Conservation (phyloP, 2,797 vertebrate genomes). For the Setipinna tenuifilis region DNA sequence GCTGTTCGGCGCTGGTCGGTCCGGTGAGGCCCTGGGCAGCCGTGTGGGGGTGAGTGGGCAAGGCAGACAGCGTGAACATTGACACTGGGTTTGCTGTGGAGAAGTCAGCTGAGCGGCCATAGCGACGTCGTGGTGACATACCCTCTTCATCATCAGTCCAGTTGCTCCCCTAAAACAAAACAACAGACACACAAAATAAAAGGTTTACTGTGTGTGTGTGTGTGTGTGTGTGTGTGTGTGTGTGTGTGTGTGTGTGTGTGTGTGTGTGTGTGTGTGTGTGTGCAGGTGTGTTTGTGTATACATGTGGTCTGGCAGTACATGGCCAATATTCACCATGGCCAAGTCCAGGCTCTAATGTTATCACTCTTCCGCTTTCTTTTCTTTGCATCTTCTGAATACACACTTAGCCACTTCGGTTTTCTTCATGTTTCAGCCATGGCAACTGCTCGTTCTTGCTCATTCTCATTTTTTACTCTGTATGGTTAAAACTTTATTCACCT, state of each 20-base stretch:
- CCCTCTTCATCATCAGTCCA: constrained; percentile 63
- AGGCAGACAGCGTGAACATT: constrained; percentile 69
- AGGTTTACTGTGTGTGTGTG: not conserved
- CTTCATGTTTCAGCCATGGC: too few relatives aligned
- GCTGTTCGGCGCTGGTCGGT: constrained; percentile 33
- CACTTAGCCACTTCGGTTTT: too few relatives aligned
- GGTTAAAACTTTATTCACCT: too few relatives aligned
- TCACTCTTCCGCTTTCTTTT: too few relatives aligned
- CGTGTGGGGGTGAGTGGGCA: constrained; percentile 60
- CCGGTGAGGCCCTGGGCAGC: constrained; percentile 44
- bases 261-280: too few relatives aligned
- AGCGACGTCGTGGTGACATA: constrained; percentile 63
- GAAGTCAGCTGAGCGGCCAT: constrained; percentile 81
- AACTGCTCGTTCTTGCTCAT: too few relatives aligned
- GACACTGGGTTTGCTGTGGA: constrained; percentile 70
- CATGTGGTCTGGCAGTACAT: too few relatives aligned
- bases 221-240: not conserved
- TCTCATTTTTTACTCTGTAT: too few relatives aligned
- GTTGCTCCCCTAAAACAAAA: constrained; percentile 69
- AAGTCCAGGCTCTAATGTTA: too few relatives aligned
- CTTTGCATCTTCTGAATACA: too few relatives aligned
- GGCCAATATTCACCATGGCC: too few relatives aligned
- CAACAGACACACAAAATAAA: not conserved
- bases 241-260: not conserved
- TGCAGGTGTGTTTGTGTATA: too few relatives aligned